Evolutionary conservation across 2,113 vertebrate species (phyloP).

Genomic region (Papio anubis): DNA sequence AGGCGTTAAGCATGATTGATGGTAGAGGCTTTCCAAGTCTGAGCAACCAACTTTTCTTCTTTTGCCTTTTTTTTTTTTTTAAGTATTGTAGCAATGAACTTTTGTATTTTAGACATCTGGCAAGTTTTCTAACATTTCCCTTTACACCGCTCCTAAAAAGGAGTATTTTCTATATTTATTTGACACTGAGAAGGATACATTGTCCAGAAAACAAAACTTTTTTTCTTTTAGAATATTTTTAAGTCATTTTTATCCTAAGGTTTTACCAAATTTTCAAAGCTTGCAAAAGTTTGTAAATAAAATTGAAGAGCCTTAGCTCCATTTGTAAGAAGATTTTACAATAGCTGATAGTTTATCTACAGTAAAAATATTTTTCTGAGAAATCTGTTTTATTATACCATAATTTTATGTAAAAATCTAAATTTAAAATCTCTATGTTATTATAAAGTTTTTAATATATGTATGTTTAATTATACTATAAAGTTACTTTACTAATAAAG

Average conservation of each 20-base stretch:
- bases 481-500: neutral
- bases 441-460: neutral
- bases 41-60: neutral
- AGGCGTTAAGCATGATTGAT: neutral
- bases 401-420: neutral
- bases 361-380: constrained; percentile 27
- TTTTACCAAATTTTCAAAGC: constrained; percentile 25
- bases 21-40: neutral
- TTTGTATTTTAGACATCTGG: constrained; percentile 44
- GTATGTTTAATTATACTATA: neutral
- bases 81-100: constrained; percentile 25
- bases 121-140: constrained; percentile 19
- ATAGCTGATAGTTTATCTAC: neutral
- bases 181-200: neutral
- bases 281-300: constrained; percentile 15
- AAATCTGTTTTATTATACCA: neutral
- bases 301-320: neutral
- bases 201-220: constrained; percentile 1
- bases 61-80: neutral
- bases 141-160: constrained; percentile 64
- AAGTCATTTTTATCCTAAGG: constrained; percentile 5
- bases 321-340: neutral
- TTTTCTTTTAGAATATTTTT: constrained; percentile 32
- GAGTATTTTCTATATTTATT: constrained; percentile 20
- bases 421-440: neutral